phyloP scores from a whole-genome alignment of 64 coral and sea anemone species.

The Anthopleura sola region DNA sequence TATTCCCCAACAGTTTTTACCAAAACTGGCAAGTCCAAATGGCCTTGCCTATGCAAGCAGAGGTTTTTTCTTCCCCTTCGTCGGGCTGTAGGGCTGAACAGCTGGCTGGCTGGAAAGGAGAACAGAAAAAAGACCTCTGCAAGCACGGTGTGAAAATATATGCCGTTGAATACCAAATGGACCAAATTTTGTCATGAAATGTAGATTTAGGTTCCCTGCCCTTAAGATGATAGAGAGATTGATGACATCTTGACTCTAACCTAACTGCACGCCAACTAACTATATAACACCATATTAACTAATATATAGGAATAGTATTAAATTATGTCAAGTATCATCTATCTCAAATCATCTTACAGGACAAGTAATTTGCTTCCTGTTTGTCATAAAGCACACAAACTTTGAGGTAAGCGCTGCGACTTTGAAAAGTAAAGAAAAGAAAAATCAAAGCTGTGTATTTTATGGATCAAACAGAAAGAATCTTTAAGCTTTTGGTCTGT shows the following conservation, averaged over 20 bases:
- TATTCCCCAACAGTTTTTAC: background rate
- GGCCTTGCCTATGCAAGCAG: background rate
- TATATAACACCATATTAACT: no score
- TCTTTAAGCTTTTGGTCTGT: background rate
- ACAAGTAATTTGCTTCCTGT: background rate
- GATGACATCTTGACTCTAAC: background rate
- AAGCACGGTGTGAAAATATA: background rate
- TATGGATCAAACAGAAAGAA: background rate
- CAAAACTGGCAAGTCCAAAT: slow-evolving; percentile 1
- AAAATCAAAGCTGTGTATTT: slow-evolving; percentile 4
- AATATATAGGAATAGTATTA: background rate
- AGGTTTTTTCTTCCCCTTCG: no score
- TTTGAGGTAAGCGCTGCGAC: background rate
- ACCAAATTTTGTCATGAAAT: background rate
- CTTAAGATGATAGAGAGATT: slow-evolving; percentile 8
- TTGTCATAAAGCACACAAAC: background rate
- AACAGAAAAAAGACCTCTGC: no score
- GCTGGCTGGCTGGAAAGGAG: no score
- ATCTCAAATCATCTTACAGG: background rate
- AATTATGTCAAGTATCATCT: background rate
- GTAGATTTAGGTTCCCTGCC: background rate
- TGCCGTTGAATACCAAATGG: background rate
- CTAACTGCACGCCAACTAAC: background rate
- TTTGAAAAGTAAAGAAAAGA: background rate
- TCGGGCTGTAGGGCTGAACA: no score